A percentile compares a stretch with the other conserved stretches of the same genome.
phyloP scores from a whole-genome alignment of 2,797 vertebrate species.

The Muscicapa comitata region DNA sequence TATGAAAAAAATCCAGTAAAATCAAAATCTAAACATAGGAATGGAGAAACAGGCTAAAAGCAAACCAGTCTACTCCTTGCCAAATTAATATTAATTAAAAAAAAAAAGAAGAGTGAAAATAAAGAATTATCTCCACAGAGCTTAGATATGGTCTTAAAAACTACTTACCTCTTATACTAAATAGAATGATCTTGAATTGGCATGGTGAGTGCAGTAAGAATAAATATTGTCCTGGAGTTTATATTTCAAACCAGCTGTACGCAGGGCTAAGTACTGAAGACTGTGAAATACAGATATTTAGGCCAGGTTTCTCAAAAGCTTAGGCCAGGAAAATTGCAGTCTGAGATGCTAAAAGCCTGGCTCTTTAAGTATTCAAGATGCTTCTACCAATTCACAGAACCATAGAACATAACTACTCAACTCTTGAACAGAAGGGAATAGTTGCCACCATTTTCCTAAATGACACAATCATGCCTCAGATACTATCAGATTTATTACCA shows the following conservation, averaged over 20 bases:
- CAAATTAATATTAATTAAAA: not conserved
- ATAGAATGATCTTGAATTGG: not conserved
- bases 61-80: not conserved
- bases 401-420: not conserved
- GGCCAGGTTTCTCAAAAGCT: not conserved
- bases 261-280: not conserved
- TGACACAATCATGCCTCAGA: not conserved
- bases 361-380: not conserved
- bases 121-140: not conserved
- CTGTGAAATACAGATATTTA: not conserved
- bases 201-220: not conserved
- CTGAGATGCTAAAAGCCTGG: slow-evolving; percentile 1
- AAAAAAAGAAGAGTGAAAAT: not conserved
- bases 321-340: not conserved
- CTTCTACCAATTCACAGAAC: not conserved
- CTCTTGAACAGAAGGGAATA: not conserved
- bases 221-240: not conserved
- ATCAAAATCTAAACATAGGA: not conserved
- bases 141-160: not conserved
- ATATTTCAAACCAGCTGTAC: not conserved
- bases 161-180: not conserved
- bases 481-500: not conserved
- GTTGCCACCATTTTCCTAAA: not conserved
- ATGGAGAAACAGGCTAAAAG: not conserved
- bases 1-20: not conserved